These are phyloP conservation scores for Brachionus angularis DNA, from an alignment of 1,140 invertebrate species.

Conservation along the genomic window DNA sequence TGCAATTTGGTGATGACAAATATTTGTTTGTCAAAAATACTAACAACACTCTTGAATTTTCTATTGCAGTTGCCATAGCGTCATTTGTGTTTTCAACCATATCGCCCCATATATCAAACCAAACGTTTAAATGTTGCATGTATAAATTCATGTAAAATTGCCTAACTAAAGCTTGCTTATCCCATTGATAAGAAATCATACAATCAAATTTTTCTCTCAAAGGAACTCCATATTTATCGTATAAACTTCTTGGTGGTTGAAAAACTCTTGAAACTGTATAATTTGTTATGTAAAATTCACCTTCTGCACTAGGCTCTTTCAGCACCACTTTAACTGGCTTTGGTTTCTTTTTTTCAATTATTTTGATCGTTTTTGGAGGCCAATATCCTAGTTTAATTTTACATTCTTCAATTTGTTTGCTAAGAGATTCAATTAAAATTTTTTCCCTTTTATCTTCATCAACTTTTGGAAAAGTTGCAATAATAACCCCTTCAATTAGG, in stretches of 20 bases:
- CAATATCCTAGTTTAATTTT: constrained; percentile 32
- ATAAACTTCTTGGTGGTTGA: background rate
- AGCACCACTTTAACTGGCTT: background rate
- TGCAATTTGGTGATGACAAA: constrained; percentile 29
- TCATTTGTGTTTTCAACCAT: constrained; percentile 44
- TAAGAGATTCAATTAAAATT: background rate
- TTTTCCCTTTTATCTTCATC: background rate
- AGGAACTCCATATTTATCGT: constrained; percentile 38
- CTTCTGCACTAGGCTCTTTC: background rate
- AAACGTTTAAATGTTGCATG: background rate
- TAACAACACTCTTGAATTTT: constrained; percentile 30
- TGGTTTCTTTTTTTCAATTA: background rate
- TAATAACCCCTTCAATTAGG: background rate
- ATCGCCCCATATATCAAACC: constrained; percentile 43
- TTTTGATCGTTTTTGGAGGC: background rate
- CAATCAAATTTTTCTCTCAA: constrained; percentile 21
- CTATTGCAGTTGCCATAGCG: constrained; percentile 40
- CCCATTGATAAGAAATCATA: constrained; percentile 44
- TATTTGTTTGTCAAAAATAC: constrained; percentile 39
- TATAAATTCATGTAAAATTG: constrained; percentile 18
- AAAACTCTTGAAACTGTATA: constrained; percentile 19
- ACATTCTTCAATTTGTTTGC: constrained; percentile 33
- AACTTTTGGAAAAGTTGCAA: background rate
- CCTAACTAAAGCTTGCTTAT: constrained; percentile 32
- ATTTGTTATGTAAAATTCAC: constrained; percentile 16